Base-by-base conservation (phyloP, 2,888 invertebrate species). In the Megaustenia siamemsis region DNA sequence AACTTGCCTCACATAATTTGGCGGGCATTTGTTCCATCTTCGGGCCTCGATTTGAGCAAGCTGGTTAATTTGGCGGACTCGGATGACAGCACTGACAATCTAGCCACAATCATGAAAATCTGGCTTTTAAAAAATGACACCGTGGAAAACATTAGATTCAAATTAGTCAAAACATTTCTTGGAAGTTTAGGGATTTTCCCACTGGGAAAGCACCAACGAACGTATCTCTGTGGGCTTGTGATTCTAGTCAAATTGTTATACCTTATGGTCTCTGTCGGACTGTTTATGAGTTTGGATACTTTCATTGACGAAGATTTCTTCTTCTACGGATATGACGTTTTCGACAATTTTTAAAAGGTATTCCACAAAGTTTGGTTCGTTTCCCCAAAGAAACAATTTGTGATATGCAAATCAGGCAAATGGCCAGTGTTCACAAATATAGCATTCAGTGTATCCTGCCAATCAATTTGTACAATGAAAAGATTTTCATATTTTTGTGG, bases 321-420 rank as follows among this genome's bases (percentile, higher is more conserved):
- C 8, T 35, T 81, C 1, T 89, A 87, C 32, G 89, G 89, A 5
- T 83, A 69, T 32, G 87, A 87, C 12, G 85, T 88, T 4, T n/a
- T 87, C 0, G 56, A 80, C 4, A 80, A 86, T n/a, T 84, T 18
- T 32, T 81, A 28, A 69, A 84, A 24, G 81, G 82, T 0, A 63
- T 81, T 4, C 77, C 82, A 6, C 60, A 43, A 6, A 84, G 79
- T 69, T 87, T 88, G 0, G 80, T 79, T 15, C 83, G 89, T n/a
- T 90, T 90, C 76, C 90, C 90, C 0, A 79, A 86, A 28, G 86
- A 88, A 28, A 90, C 89, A 6, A 71, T 90, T n/a, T 90, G 90
- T 83, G 90, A 90, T 69, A 85, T 88, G 35, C 83, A 87, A 66
- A 86, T 90, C 38, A 85, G 90, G 10, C 88, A 88, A 60, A 68